Evolutionary conservation across 2,888 invertebrate species (phyloP).

Genomic region (Stenotaenia linearis): DNA sequence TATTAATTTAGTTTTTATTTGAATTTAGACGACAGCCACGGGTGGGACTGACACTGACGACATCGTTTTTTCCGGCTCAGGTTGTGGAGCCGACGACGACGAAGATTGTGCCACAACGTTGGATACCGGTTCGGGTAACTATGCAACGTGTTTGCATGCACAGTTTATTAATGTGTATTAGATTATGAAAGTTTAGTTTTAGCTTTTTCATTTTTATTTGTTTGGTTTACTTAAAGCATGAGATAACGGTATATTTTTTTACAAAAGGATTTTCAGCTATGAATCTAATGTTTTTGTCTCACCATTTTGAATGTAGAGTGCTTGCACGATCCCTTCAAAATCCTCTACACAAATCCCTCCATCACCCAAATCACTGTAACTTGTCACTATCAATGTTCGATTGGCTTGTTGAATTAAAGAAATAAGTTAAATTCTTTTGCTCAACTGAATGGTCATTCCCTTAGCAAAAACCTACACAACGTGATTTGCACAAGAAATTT

Average conservation of each 20-base stretch:
- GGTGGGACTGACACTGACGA: slow-evolving; percentile 61
- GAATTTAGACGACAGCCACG: slow-evolving; percentile 34
- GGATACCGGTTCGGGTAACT: slow-evolving; percentile 66
- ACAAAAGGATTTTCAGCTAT: background rate
- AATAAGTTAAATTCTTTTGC: background rate
- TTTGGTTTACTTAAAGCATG: background rate
- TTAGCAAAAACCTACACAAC: background rate
- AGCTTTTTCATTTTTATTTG: background rate
- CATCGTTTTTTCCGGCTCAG: slow-evolving; percentile 84
- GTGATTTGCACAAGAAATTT: background rate
- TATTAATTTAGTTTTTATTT: slow-evolving; percentile 34
- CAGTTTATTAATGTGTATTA: background rate
- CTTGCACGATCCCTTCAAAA: slow-evolving; percentile 14
- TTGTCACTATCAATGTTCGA: background rate
- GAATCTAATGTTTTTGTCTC: slow-evolving; percentile 16
- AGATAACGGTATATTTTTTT: background rate
- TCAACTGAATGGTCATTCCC: background rate
- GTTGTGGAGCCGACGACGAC: slow-evolving; percentile 80
- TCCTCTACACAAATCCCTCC: background rate
- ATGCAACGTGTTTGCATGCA: background rate
- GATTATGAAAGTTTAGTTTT: background rate
- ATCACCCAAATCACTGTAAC: background rate
- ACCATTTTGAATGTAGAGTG: background rate
- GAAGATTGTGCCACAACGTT: slow-evolving; percentile 82
- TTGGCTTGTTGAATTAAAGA: background rate